Conservation (phyloP, 2,797 vertebrate species). For the Phoxinus dragarum region DNA sequence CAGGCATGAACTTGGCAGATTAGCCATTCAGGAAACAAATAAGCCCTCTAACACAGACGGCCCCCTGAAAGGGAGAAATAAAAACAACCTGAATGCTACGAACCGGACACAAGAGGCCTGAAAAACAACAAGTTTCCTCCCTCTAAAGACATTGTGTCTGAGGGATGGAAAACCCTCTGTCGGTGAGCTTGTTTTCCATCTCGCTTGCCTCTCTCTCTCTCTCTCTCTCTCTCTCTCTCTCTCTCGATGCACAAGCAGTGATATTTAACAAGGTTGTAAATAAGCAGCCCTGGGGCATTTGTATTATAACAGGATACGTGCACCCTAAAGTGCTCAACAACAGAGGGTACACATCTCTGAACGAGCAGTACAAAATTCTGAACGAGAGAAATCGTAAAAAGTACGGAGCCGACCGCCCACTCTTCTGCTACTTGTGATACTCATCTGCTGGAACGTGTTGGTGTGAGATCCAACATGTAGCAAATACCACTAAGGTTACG, state of each 20-base stretch:
- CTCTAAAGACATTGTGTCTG: conserved; percentile 74
- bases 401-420: conserved; percentile 27
- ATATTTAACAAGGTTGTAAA: conserved; percentile 32
- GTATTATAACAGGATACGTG: conserved; percentile 17
- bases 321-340: not conserved
- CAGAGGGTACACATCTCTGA: not conserved
- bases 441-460: conserved; percentile 41
- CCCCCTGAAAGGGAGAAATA: conserved; percentile 63
- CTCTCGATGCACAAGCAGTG: conserved; percentile 33
- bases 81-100: conserved; percentile 66
- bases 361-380: conserved; percentile 19
- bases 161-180: conserved; percentile 66
- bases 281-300: conserved; percentile 17
- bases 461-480: conserved; percentile 27
- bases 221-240: not conserved
- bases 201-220: not conserved
- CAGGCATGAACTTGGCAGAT: conserved; percentile 91
- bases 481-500: conserved; percentile 14
- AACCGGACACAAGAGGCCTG: conserved; percentile 56
- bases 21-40: conserved; percentile 90
- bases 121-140: conserved; percentile 46
- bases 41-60: conserved; percentile 71
- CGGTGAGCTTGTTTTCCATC: conserved; percentile 57
- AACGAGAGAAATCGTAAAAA: conserved; percentile 13
- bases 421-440: conserved; percentile 24